Conservation (phyloP, 2,888 invertebrate species). For the Eustalomyia histrio region DNA sequence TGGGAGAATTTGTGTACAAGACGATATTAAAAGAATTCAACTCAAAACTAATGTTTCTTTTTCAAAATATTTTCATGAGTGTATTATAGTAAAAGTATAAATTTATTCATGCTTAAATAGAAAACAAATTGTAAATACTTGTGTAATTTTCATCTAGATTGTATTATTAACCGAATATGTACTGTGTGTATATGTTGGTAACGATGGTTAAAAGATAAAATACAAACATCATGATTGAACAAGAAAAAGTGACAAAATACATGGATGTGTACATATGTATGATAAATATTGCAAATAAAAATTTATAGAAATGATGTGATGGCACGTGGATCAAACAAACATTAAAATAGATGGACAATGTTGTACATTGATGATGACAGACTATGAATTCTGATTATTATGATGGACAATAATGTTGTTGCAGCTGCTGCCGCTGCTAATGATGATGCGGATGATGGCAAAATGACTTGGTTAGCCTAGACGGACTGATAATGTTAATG, state of each 20-base stretch:
- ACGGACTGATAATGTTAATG: slow-evolving; percentile 24
- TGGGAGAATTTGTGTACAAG: no score
- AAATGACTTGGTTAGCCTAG: slow-evolving; percentile 5
- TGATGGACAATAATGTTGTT: slow-evolving; percentile 40
- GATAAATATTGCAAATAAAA: slow-evolving; percentile 56
- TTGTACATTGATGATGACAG: background rate
- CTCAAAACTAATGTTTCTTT: no score
- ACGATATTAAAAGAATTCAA: no score
- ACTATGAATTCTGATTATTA: slow-evolving; percentile 57
- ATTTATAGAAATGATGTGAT: slow-evolving; percentile 60
- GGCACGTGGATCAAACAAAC: slow-evolving; percentile 61
- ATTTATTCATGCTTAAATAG: slow-evolving; percentile 53
- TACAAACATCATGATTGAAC: slow-evolving; percentile 57
- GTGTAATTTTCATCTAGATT: slow-evolving; percentile 49
- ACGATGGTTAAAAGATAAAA: slow-evolving; percentile 23
- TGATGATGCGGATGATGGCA: background rate
- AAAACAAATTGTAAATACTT: slow-evolving; percentile 60
- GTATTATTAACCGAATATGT: slow-evolving; percentile 27
- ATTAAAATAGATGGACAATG: slow-evolving; percentile 17
- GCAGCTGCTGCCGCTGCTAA: slow-evolving; percentile 3
- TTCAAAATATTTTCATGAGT: slow-evolving; percentile 16
- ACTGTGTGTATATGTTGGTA: background rate
- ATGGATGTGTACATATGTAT: slow-evolving; percentile 50
- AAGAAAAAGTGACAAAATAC: slow-evolving; percentile 65
- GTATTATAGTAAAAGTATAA: slow-evolving; percentile 28